phyloP scores from a whole-genome alignment of 30 jellyfish, hydroid and myxozoan species.

The Hydra vulgaris region DNA sequence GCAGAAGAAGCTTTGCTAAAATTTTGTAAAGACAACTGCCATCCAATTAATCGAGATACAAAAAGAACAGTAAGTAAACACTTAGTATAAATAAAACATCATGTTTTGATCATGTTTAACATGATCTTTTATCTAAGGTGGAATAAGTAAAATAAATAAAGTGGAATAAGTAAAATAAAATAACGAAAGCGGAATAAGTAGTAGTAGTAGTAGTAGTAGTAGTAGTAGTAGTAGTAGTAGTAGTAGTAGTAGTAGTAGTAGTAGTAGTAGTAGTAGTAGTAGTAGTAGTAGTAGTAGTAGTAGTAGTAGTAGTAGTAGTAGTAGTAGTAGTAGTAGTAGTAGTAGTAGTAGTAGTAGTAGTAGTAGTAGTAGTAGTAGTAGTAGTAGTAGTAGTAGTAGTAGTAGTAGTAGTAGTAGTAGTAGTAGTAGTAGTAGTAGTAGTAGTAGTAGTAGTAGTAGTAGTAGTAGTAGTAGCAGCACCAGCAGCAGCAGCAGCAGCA shows the following conservation, averaged over 20 bases:
- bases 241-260: slow-evolving; percentile 5
- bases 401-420: slow-evolving; percentile 7
- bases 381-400: slow-evolving; percentile 7
- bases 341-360: slow-evolving; percentile 7
- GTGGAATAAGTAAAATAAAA: too few species aligned
- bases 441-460: slow-evolving; percentile 7
- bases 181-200: too few species aligned
- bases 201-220: too few species aligned
- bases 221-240: too few species aligned
- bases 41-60: too few species aligned
- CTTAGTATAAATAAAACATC: too few species aligned
- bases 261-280: slow-evolving; percentile 7
- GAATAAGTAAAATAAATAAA: too few species aligned
- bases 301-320: slow-evolving; percentile 5
- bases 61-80: too few species aligned
- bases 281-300: slow-evolving; percentile 7
- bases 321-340: slow-evolving; percentile 7
- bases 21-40: too few species aligned
- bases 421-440: slow-evolving; percentile 5
- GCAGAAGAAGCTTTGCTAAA: too few species aligned
- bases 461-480: slow-evolving; percentile 6
- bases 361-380: slow-evolving; percentile 5
- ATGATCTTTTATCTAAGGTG: too few species aligned
- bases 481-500: slow-evolving; percentile 4
- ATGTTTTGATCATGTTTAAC: too few species aligned